Conservation (phyloP, 2,888 invertebrate species). For the Cerastis leucographa region DNA sequence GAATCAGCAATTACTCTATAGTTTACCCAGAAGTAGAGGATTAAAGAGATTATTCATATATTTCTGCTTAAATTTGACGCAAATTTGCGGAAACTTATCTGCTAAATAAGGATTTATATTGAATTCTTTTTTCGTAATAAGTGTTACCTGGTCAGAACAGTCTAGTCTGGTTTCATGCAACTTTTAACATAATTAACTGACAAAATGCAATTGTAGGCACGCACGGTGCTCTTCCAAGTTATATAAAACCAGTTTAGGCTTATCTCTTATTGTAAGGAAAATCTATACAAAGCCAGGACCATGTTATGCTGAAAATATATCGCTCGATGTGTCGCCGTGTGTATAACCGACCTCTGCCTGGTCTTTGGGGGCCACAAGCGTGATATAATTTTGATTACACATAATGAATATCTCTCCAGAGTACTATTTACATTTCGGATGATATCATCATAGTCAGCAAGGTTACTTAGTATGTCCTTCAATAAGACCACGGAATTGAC, state of each 20-base stretch:
- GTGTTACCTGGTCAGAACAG: background rate
- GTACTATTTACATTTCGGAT: constrained; percentile 25
- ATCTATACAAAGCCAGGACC: too few relatives aligned
- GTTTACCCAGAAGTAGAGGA: background rate
- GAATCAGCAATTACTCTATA: background rate
- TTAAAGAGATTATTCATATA: background rate
- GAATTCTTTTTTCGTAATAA: background rate
- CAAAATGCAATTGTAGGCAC: background rate
- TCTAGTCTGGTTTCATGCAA: background rate
- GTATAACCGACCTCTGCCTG: background rate
- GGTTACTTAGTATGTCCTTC: constrained; percentile 40
- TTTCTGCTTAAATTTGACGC: constrained; percentile 2
- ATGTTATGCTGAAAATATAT: too few relatives aligned
- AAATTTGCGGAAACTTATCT: background rate
- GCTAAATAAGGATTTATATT: background rate
- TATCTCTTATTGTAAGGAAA: too few relatives aligned
- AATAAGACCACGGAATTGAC: constrained; percentile 24
- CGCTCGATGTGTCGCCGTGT: too few relatives aligned
- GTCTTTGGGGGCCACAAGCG: background rate
- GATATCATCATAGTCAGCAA: constrained; percentile 37
- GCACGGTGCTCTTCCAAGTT: too few relatives aligned
- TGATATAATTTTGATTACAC: constrained; percentile 4
- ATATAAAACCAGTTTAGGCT: too few relatives aligned
- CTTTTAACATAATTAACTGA: background rate
- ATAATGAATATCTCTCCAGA: constrained; percentile 16